These are phyloP conservation scores for Epistrophe grossulariae DNA, from an alignment of 2,888 invertebrate species.

Conservation along the genomic window DNA sequence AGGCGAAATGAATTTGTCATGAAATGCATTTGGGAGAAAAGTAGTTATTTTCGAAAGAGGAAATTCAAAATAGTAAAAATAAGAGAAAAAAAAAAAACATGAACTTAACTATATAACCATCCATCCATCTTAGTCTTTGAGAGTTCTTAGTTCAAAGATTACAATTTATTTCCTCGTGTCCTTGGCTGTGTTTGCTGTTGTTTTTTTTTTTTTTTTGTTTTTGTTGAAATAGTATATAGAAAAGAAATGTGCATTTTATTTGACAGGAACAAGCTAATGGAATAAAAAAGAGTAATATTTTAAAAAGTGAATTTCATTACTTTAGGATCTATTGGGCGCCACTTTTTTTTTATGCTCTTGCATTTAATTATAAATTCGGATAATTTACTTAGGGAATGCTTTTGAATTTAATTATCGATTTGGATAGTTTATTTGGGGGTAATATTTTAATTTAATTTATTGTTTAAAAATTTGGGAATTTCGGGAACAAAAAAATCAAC, in stretches of 20 bases:
- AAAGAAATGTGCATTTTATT: conserved; percentile 21
- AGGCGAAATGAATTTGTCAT: conserved; percentile 74
- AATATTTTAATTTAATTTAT: background rate
- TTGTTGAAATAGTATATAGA: background rate
- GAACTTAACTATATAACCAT: conserved; percentile 6
- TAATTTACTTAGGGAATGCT: too few species aligned
- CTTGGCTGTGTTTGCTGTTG: background rate
- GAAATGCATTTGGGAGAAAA: conserved; percentile 68
- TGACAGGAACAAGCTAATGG: conserved; percentile 23
- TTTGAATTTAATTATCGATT: too few species aligned
- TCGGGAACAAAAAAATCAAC: too few species aligned
- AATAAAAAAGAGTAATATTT: conserved; percentile 11
- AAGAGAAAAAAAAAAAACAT: background rate
- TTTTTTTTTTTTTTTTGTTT: background rate
- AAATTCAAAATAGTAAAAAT: background rate
- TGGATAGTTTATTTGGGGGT: too few species aligned
- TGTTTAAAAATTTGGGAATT: background rate
- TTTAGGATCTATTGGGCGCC: background rate
- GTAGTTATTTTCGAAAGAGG: conserved; percentile 32
- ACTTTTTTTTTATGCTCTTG: too few species aligned
- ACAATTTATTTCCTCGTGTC: conserved; percentile 48
- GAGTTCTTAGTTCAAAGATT: conserved; percentile 46
- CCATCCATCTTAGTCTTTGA: conserved; percentile 55
- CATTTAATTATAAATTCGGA: background rate
- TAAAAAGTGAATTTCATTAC: conserved; percentile 7